These are phyloP conservation scores for Hestina assimilis DNA, from an alignment of 1,140 invertebrate genomes.

Conservation along the genomic window DNA sequence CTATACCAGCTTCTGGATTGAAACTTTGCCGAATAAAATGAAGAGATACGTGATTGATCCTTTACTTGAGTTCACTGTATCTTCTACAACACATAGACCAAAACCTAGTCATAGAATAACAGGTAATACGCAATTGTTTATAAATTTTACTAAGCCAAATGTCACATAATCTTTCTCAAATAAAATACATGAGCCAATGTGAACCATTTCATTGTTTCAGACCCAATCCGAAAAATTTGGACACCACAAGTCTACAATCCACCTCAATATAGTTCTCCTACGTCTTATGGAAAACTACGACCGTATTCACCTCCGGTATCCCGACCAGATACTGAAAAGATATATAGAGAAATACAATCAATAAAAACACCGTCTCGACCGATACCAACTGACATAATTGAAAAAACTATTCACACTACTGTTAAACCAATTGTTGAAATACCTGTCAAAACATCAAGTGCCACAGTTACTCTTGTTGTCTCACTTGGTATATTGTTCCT, in stretches of 20 bases:
- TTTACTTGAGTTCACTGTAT: slow-evolving; percentile 51
- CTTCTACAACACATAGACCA: slow-evolving; percentile 41
- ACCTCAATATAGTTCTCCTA: slow-evolving; percentile 38
- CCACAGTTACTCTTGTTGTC: slow-evolving; percentile 85
- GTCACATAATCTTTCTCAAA: no score
- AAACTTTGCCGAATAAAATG: slow-evolving; percentile 81
- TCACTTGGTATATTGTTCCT: slow-evolving; percentile 88
- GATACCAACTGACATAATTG: slow-evolving; percentile 48
- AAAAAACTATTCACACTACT: slow-evolving; percentile 47
- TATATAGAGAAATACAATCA: slow-evolving; percentile 62
- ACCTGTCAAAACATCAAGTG: slow-evolving; percentile 70
- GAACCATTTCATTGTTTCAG: slow-evolving; percentile 29
- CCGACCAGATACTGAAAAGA: slow-evolving; percentile 50
- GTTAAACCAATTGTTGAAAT: slow-evolving; percentile 42
- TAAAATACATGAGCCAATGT: no score
- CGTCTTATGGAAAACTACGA: slow-evolving; percentile 53
- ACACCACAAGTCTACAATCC: slow-evolving; percentile 35
- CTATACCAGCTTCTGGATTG: slow-evolving; percentile 87
- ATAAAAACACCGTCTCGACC: slow-evolving; percentile 62
- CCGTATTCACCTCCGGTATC: slow-evolving; percentile 48
- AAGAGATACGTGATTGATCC: slow-evolving; percentile 63
- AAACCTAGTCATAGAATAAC: slow-evolving; percentile 42
- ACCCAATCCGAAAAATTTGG: slow-evolving; percentile 49
- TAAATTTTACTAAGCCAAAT: no score
- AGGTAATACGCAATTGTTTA: slow-evolving; percentile 1